phyloP scores from a whole-genome alignment of 2,888 invertebrate species.

The Ophonus ardosiacus region DNA sequence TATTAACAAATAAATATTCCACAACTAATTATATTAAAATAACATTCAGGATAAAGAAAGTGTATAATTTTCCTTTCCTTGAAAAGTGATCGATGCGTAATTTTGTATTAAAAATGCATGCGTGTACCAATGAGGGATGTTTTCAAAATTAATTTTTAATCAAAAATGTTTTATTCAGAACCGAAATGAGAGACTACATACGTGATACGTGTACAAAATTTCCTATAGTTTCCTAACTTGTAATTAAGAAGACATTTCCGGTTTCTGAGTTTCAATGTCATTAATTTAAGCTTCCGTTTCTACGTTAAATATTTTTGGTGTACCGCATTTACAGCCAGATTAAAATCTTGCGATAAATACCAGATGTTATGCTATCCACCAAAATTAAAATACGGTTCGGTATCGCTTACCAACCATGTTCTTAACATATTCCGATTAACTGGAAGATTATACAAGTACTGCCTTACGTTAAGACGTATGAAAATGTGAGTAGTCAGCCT shows the following conservation, averaged over 20 bases:
- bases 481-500: constrained; percentile 2
- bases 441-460: constrained; percentile 4
- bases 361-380: constrained; percentile 48
- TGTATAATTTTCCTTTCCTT: background rate
- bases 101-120: background rate
- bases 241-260: constrained; percentile 50
- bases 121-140: background rate
- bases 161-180: background rate
- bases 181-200: background rate
- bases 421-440: constrained; percentile 36
- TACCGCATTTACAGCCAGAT: constrained; percentile 48
- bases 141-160: background rate
- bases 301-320: constrained; percentile 49
- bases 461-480: constrained; percentile 18
- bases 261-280: constrained; percentile 44
- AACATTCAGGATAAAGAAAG: background rate
- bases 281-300: constrained; percentile 51
- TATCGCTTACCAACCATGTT: constrained; percentile 47
- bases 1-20: no score
- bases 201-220: background rate
- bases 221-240: background rate
- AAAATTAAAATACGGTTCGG: constrained; percentile 35
- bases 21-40: no score
- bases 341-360: constrained; percentile 50
- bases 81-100: background rate